Evolutionary conservation across 92 coral and sea anemone species (phyloP).

Genomic region (Zoanthus sansibaricus): DNA sequence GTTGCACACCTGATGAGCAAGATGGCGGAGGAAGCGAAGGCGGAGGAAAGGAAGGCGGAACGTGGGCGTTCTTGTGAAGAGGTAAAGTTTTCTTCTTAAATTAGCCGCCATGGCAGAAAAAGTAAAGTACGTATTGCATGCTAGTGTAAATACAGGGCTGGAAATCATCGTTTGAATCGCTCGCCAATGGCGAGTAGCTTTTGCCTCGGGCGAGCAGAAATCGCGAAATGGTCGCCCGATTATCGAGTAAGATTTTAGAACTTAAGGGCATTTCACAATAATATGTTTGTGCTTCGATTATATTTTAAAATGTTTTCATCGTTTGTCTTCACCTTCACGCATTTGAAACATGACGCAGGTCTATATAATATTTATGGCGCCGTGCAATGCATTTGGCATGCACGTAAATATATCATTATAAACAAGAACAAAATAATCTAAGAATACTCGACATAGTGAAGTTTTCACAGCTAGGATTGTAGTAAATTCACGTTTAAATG

Average conservation of each 20-base stretch:
- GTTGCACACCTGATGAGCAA: too few species aligned
- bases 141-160: conserved; percentile 10
- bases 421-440: too few species aligned
- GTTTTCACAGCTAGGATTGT: too few species aligned
- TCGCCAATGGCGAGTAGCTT: conserved; percentile 17
- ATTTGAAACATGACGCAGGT: too few species aligned
- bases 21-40: neutral
- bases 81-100: conserved; percentile 19
- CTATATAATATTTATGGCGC: too few species aligned
- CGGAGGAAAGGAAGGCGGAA: neutral
- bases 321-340: too few species aligned
- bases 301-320: too few species aligned
- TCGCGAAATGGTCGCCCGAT: conserved; percentile 9
- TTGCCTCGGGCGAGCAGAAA: neutral
- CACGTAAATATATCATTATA: too few species aligned
- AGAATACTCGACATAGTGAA: too few species aligned
- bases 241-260: conserved; percentile 8
- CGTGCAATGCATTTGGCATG: too few species aligned
- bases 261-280: neutral
- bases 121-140: conserved; percentile 13
- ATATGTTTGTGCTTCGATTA: neutral
- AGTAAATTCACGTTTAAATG: too few species aligned
- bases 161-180: conserved; percentile 1
- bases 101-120: conserved; percentile 9
- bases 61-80: conserved; percentile 15